Base-by-base conservation (phyloP, 2,888 invertebrate species). In the Dryadula phaetusa region DNA sequence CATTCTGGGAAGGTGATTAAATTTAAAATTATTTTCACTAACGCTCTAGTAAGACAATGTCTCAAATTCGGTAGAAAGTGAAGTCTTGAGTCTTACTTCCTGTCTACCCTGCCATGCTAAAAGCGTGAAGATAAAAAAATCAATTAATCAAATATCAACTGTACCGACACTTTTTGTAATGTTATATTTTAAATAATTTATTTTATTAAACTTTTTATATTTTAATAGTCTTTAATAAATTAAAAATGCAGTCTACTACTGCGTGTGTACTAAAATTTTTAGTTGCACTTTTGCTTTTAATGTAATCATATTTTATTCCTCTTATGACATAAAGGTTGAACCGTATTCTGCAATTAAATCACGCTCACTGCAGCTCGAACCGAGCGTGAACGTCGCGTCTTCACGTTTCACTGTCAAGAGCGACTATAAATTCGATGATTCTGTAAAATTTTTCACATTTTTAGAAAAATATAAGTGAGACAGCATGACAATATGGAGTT, bases 351-450 rank as follows among this genome's bases (percentile, higher is more conserved):
- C 40, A 56, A 56, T 56, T 56, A 40, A 56, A 56, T 56, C 40
- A 22, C 56, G 56, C 56, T 40, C 40, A 20, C 8, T 56, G 56
- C 40, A 56, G 40, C 54, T 22, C 40, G 56, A 56, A 7, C 22
- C 22, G 22, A 56, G 56, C 40, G 56, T 56, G 56, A 56, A 40
- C 40, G 56, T 56, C 54, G 37, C 54, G 20, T 40, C 56, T 56
- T 56, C 56, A 56, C 56, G 56, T 56, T 40, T 40, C 40, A 40
- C 56, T 56, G 56, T 56, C 40, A 56, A 61, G 53, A 60, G 60
- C 22, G 49, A 60, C 62, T 56, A 16, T 40, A 56, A 56, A 56
- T 56, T 56, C 56, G 56, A 56, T 40, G 40, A 22, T 22, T n/a
- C n/a, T 56, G 22, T 10, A 22, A 56, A 16, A 54, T 22, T 40